Conservation (phyloP, 30 jellyfish, hydroid and myxozoan species). For the Chrysaora quinquecirrha region DNA sequence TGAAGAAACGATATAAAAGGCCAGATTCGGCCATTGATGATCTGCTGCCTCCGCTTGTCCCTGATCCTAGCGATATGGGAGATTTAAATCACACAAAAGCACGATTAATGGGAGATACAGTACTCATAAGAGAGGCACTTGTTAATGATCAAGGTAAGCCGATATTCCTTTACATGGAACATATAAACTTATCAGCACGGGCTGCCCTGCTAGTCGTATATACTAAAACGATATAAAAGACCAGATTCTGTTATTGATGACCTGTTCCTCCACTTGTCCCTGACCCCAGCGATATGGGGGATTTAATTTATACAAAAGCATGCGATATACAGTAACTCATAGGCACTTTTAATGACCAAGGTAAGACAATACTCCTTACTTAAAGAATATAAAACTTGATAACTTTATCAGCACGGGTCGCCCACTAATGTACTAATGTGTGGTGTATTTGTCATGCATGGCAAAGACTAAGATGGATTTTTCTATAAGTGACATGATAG, state of each 20-base stretch:
- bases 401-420: too few species aligned
- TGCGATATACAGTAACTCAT: too few species aligned
- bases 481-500: too few species aligned
- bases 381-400: too few species aligned
- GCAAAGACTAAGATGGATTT: too few species aligned
- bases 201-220: too few species aligned
- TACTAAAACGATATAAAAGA: conserved; percentile 68
- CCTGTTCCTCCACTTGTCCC: conserved; percentile 68
- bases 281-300: conserved; percentile 75
- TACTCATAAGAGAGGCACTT: conserved; percentile 74
- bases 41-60: conserved; percentile 72
- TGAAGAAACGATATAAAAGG: conserved; percentile 68
- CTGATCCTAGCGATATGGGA: conserved; percentile 71
- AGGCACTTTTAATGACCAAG: conserved; percentile 61
- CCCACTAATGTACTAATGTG: too few species aligned
- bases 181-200: too few species aligned
- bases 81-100: conserved; percentile 68
- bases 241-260: conserved; percentile 87
- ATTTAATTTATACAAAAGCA: conserved; percentile 60
- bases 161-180: too few species aligned
- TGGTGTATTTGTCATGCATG: too few species aligned
- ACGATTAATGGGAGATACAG: conserved; percentile 65
- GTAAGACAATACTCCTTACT: too few species aligned
- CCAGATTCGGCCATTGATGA: conserved; percentile 89
- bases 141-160: conserved; percentile 64